Percentiles rank a stretch among this genome's conserved stretches.
These are phyloP conservation scores for Camponotus pennsylvanicus DNA, from an alignment of 1,140 invertebrate genomes.

Conservation along the genomic window DNA sequence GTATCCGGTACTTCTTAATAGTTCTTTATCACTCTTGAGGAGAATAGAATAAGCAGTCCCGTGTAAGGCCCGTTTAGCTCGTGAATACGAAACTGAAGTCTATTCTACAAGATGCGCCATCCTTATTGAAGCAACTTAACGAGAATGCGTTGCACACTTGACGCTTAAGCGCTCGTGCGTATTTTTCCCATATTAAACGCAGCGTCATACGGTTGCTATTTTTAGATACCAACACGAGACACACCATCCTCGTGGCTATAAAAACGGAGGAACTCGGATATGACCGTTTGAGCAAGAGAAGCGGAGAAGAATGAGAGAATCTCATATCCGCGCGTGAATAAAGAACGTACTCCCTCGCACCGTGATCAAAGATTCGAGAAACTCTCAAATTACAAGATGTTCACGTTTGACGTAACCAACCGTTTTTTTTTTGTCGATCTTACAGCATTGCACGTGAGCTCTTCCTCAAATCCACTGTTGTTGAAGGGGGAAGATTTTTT, in stretches of 20 bases:
- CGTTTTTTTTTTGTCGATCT: not conserved
- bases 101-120: not conserved
- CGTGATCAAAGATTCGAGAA: slow-evolving; percentile 65
- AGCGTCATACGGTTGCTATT: not conserved
- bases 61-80: not conserved
- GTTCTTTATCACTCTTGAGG: slow-evolving; percentile 16
- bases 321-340: slow-evolving; percentile 57
- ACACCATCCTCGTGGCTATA: slow-evolving; percentile 11
- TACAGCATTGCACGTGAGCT: not conserved
- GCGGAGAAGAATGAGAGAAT: slow-evolving; percentile 44
- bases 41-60: slow-evolving; percentile 1
- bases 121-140: slow-evolving; percentile 14
- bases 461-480: slow-evolving; percentile 10
- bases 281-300: slow-evolving; percentile 2
- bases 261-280: slow-evolving; percentile 16
- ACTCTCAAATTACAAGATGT: slow-evolving; percentile 70
- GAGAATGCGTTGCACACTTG: not conserved
- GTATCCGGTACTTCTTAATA: slow-evolving; percentile 24
- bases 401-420: slow-evolving; percentile 5
- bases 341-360: slow-evolving; percentile 29
- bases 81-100: slow-evolving; percentile 20
- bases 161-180: not conserved
- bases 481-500: not conserved
- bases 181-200: slow-evolving; percentile 5
- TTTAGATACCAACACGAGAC: slow-evolving; percentile 8